Percentiles rank a stretch among this genome's conserved stretches.
Conservation (phyloP, 2,113 vertebrate genomes). For the Noctilio leporinus region DNA sequence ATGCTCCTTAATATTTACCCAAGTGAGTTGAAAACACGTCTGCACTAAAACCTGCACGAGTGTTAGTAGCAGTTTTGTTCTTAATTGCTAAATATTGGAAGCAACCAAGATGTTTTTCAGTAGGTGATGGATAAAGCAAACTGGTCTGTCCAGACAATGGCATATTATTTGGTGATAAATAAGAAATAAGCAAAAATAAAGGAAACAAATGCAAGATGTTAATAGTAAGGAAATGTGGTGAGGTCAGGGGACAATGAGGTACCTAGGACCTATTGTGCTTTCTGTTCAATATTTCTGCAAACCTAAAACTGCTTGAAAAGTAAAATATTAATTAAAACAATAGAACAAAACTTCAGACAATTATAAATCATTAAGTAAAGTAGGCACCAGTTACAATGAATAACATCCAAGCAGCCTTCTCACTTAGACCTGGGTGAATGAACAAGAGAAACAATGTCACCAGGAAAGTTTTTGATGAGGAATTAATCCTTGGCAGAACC, state of each 20-base stretch:
- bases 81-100: not conserved
- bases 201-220: not conserved
- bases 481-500: not conserved
- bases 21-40: not conserved
- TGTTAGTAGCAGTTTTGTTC: not conserved
- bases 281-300: not conserved
- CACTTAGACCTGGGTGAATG: not conserved
- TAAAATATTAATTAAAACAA: not conserved
- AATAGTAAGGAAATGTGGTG: not conserved
- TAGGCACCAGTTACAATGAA: too few relatives aligned
- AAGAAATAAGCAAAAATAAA: not conserved
- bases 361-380: not conserved
- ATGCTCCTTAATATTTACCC: not conserved
- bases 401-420: not conserved
- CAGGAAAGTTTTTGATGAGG: not conserved
- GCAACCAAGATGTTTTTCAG: not conserved
- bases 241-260: too few relatives aligned
- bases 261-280: not conserved
- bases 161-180: not conserved
- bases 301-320: not conserved
- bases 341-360: not conserved
- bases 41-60: not conserved
- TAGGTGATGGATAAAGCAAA: not conserved
- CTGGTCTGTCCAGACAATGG: accelerated
- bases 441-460: not conserved